Evolutionary conservation across 35 echinoderm and acorn worm genomes (phyloP), one percentile per base, ranked within the genome.

Genomic region (Apostichopus californicus): DNA sequence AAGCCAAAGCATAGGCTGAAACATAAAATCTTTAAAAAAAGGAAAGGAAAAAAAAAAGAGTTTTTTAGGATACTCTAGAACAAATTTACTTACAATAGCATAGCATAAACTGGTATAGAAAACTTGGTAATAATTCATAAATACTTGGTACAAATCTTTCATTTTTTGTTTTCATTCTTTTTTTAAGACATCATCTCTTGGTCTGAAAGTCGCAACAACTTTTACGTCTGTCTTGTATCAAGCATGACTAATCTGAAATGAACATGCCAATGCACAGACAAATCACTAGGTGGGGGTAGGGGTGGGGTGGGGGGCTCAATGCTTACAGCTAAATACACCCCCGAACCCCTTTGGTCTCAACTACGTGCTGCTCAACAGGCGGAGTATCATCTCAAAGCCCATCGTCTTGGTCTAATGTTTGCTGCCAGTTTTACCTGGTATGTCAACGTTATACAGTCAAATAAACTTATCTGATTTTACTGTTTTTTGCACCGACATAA

Each of bases 81-180:
- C 71, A 75, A 22, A 20, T 75, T 18, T 18, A 75, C 71, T 75
- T 75, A 75, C 71, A 75, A 75, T 22, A 83, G 80, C 80, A 85
- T 85, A 85, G 81, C 81, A 58, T 85, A 58, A 85, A 85, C 15
- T 85, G 18, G 81, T 85, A 85, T 85, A 85, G 54, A 85, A 85
- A 85, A 85, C 34, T 85, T 85, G 81, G 54, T 85, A 59, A 58
- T 85, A 85, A 85, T 59, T 85, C 55, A 59, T 85, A 85, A 85
- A 85, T 85, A 85, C 81, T 58, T 59, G 81, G 81, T 85, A 85
- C 81, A 85, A 85, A 85, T 85, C 81, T 59, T 59, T 75, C 21
- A 20, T 17, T 75, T 75, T 75, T 75, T 75, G 11, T 75, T 20
- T 22, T 75, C 15, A 75, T 18, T 75, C 5, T 18, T 22, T 20